Base-by-base conservation (phyloP, 2,113 vertebrate genomes). In the Fulmarus glacialis region DNA sequence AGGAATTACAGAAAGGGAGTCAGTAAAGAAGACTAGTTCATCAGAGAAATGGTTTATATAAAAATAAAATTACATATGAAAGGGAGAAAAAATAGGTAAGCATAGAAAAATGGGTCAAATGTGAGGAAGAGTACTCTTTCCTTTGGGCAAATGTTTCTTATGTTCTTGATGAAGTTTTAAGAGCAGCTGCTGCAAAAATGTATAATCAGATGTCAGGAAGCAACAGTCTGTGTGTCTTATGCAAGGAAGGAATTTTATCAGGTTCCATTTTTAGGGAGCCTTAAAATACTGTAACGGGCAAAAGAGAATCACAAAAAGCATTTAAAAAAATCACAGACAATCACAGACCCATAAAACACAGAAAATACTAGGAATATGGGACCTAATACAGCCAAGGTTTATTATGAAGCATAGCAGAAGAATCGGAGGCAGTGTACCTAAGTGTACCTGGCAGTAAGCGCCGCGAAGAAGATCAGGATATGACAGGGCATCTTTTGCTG, bases 1-100 rank as follows among this genome's bases (percentile, higher is more conserved):
- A 96, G 20, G 72, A 91, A 95, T 98, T 97, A 98, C n/a, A 47
- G 85, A 95, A 89, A 95, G 55, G 47, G 53, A 90, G 89, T 89
- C 67, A 77, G 42, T 66, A 74, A 90, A 89, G 71, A 77, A 53
- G 56, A 80, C 6, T 34, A 71, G 62, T 19, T 89, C 42, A 70
- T 53, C n/a, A 62, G 26, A 79, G 47, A 85, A 73, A 87, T 21
- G 23, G 60, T 53, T 70, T 71, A 27, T 13, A n/a, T 58, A 73
- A 52, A 40, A 63, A 75, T 11, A 64, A 90, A 86, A 71, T 30
- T 60, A 64, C 42, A 62, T 42, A 29, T 9, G 19, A 58, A 92
- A 71, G 21, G 27, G 23, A 87, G 24, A 83, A 82, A 89, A 93
- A 74, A 42, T 17, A 91, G 91, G 58, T 93, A 93, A 95, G 53